A percentile compares a stretch with the other conserved stretches of the same genome.
Evolutionary conservation across 2,797 vertebrate species (phyloP).

Genomic region (Nyctalus aviator): DNA sequence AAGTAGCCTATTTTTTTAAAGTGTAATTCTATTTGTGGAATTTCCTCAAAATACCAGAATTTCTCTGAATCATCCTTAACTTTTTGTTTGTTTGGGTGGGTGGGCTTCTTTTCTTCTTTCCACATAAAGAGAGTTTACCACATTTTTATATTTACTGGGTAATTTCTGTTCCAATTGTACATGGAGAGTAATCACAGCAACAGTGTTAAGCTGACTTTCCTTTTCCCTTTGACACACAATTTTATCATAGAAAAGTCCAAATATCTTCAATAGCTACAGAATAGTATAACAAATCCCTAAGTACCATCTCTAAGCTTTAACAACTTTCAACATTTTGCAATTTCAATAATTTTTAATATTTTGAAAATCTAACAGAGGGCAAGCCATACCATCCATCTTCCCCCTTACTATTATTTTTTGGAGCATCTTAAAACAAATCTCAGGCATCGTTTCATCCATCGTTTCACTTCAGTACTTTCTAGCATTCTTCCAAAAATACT

Average conservation of each 20-base stretch:
- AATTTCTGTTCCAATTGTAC: conserved; percentile 8
- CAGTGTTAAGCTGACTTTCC: conserved; percentile 7
- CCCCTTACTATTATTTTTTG: background rate
- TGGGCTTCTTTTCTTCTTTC: background rate
- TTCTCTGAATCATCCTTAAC: conserved; percentile 1
- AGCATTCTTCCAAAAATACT: background rate
- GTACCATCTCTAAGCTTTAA: conserved; percentile 27
- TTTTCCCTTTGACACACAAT: conserved; percentile 35
- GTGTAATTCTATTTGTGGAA: conserved; percentile 59
- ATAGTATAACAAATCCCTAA: background rate
- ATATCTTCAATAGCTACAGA: background rate
- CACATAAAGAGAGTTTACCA: conserved; percentile 6
- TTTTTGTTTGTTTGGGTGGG: background rate
- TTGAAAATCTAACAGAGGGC: conserved; percentile 12
- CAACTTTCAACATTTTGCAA: background rate
- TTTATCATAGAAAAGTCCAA: conserved; percentile 13
- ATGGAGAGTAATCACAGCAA: background rate
- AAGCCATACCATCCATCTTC: background rate
- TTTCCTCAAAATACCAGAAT: conserved; percentile 65
- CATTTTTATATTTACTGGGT: conserved; percentile 38
- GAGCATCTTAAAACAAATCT: conserved; percentile 1
- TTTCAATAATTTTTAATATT: conserved; percentile 40
- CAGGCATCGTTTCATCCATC: conserved; percentile 17
- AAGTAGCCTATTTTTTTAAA: conserved; percentile 8
- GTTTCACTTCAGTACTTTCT: background rate